Evolutionary conservation across 2,888 invertebrate species (phyloP).

Genomic region (Hydropsyche betteni): DNA sequence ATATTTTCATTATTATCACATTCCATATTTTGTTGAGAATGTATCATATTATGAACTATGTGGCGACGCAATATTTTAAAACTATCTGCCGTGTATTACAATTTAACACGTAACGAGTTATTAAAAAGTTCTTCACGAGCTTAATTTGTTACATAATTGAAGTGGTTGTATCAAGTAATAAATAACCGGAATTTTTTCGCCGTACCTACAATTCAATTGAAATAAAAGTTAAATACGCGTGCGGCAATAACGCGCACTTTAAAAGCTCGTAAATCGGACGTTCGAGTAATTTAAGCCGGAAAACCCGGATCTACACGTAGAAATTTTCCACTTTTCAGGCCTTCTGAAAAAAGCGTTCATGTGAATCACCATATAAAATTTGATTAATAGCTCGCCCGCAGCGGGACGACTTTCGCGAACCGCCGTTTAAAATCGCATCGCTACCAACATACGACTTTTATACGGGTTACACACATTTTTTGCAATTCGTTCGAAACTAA

Average conservation of each 20-base stretch:
- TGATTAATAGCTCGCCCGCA: constrained; percentile 18
- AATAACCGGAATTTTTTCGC: too few relatives aligned
- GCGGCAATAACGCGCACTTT: background rate
- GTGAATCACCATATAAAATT: constrained; percentile 29
- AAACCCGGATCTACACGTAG: background rate
- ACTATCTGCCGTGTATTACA: too few relatives aligned
- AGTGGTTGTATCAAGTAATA: too few relatives aligned
- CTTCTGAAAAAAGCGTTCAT: constrained; percentile 11
- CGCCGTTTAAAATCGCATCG: too few relatives aligned
- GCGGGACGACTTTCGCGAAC: too few relatives aligned
- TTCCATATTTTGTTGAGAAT: background rate
- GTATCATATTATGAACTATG: background rate
- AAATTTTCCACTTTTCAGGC: constrained; percentile 19
- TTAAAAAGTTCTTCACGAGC: background rate
- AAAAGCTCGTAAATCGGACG: constrained; percentile 13
- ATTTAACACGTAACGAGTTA: background rate
- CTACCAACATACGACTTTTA: constrained; percentile 4
- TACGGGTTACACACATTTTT: background rate
- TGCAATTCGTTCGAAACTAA: background rate
- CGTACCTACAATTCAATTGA: too few relatives aligned
- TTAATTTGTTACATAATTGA: too few relatives aligned
- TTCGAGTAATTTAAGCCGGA: constrained; percentile 21
- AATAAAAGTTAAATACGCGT: constrained; percentile 1
- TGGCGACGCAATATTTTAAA: background rate
- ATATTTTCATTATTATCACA: background rate